Conservation (phyloP, 2,797 vertebrate genomes). For the Gymnodraco acuticeps region DNA sequence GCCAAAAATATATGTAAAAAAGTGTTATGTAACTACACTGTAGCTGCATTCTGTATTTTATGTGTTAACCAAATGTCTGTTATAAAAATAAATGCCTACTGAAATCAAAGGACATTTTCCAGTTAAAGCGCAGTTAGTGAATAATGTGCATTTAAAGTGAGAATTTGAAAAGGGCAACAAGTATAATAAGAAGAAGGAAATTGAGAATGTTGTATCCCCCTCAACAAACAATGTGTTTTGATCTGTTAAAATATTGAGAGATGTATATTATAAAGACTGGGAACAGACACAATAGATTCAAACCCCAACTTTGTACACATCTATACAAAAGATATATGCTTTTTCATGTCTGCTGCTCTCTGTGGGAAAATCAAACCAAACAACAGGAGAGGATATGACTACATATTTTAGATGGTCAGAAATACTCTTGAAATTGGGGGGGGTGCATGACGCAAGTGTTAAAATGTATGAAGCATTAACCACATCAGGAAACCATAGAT, state of each 20-base stretch:
- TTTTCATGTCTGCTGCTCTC: not conserved
- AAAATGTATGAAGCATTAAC: slow-evolving; percentile 30
- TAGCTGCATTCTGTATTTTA: slow-evolving; percentile 8
- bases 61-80: not conserved
- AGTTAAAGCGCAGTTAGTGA: slow-evolving; percentile 11
- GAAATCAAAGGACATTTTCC: slow-evolving; percentile 3
- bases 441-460: slow-evolving; percentile 16
- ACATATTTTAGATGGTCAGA: slow-evolving; percentile 15
- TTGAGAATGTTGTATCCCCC: not conserved
- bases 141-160: slow-evolving; percentile 11
- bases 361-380: not conserved
- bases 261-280: slow-evolving; percentile 9
- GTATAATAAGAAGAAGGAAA: slow-evolving; percentile 11
- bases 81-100: not conserved
- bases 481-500: slow-evolving; percentile 31
- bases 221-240: slow-evolving; percentile 4
- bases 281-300: not conserved
- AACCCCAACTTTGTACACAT: not conserved
- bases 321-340: not conserved
- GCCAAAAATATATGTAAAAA: slow-evolving; percentile 21
- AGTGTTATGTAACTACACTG: slow-evolving; percentile 13
- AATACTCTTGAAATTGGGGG: not conserved
- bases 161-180: slow-evolving; percentile 9
- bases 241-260: not conserved
- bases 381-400: slow-evolving; percentile 3